These are phyloP conservation scores for Mycalesis mineus DNA, from an alignment of 2,888 invertebrate genomes.

Conservation along the genomic window DNA sequence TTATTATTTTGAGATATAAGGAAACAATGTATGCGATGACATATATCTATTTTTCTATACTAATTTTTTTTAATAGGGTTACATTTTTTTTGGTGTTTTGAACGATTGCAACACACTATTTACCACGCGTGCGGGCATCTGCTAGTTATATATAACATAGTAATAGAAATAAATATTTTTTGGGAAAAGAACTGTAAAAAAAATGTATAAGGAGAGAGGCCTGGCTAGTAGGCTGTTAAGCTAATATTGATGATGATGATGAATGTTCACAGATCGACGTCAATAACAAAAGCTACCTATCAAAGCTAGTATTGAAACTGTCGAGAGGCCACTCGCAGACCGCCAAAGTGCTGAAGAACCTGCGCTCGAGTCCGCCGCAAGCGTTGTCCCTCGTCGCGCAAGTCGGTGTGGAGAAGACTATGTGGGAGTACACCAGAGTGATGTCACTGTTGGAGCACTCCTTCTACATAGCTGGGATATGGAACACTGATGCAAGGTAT, in stretches of 20 bases:
- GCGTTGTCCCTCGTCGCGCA: constrained; percentile 66
- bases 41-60: too few relatives aligned
- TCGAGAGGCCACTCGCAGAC: constrained; percentile 70
- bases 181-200: too few relatives aligned
- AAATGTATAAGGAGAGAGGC: too few relatives aligned
- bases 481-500: constrained; percentile 64
- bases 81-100: too few relatives aligned
- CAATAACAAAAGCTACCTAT: constrained; percentile 67
- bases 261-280: constrained; percentile 62
- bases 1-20: too few relatives aligned
- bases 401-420: constrained; percentile 65
- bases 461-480: constrained; percentile 68
- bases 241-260: neutral
- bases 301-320: constrained; percentile 64
- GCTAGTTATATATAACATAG: too few relatives aligned
- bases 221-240: too few relatives aligned
- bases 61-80: too few relatives aligned
- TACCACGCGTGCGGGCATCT: too few relatives aligned
- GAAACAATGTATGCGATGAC: too few relatives aligned
- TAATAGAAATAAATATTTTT: too few relatives aligned
- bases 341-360: constrained; percentile 59
- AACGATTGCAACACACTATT: too few relatives aligned
- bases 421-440: constrained; percentile 70
- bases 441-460: constrained; percentile 71
- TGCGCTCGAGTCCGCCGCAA: constrained; percentile 60